phyloP scores from a whole-genome alignment of 2,888 invertebrate species.

The Temnothorax rugatulus region DNA sequence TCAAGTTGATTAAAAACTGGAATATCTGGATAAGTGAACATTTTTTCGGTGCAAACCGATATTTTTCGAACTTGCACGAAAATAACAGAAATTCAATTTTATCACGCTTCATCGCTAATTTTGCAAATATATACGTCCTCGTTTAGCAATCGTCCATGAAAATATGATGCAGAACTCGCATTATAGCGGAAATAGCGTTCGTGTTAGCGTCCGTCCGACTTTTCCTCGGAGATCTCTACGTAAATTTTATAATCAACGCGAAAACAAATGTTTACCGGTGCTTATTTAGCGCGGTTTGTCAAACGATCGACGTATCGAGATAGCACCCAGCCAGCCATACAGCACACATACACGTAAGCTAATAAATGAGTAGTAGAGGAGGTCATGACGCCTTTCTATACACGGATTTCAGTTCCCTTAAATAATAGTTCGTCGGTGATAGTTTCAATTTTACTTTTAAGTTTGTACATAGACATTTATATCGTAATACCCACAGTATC shows the following conservation, averaged over 20 bases:
- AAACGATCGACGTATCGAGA: slow-evolving; percentile 64
- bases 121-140: slow-evolving; percentile 48
- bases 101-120: slow-evolving; percentile 22
- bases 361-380: slow-evolving; percentile 60
- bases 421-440: slow-evolving; percentile 58
- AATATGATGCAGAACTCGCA: slow-evolving; percentile 33
- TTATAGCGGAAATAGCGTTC: slow-evolving; percentile 39
- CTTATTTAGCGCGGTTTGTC: slow-evolving; percentile 66
- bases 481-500: slow-evolving; percentile 21
- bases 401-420: slow-evolving; percentile 71
- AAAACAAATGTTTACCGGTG: slow-evolving; percentile 66
- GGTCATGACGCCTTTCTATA: slow-evolving; percentile 74
- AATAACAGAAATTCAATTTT: slow-evolving; percentile 26
- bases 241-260: slow-evolving; percentile 48
- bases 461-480: slow-evolving; percentile 77
- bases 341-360: slow-evolving; percentile 64
- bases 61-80: slow-evolving; percentile 24
- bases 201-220: slow-evolving; percentile 56
- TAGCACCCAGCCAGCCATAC: slow-evolving; percentile 67
- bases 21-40: slow-evolving; percentile 1
- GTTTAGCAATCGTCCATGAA: slow-evolving; percentile 49
- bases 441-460: slow-evolving; percentile 70
- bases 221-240: slow-evolving; percentile 54
- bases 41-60: slow-evolving; percentile 15
- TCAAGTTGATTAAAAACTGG: not conserved